Base-by-base conservation (phyloP, 2,888 invertebrate species). In the Drosophila aldrichi region DNA sequence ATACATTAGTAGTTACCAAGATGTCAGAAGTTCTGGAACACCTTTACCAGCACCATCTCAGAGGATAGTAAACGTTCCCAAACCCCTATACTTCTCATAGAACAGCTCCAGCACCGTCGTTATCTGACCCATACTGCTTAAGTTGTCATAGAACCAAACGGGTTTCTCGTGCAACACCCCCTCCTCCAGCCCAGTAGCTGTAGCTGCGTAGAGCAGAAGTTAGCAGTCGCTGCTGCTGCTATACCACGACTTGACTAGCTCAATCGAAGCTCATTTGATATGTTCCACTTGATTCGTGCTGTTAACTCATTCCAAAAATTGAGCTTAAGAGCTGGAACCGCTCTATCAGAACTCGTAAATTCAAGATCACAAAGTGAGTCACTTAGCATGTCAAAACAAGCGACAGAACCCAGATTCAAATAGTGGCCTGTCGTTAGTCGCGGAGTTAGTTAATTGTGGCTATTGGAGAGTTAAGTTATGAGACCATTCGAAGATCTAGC, bases 21-120 rank as follows among this genome's bases (percentile, higher is more conserved):
- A 72, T 91, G 85, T 2, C 90, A 85, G 71, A 93, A 93, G 57
- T 91, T 81, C 1, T 79, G 59, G 66, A 93, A 93, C 69, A 93
- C 93, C 66, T 92, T 92, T 5, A 93, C 90, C 43, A 93, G 59
- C 14, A 93, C 81, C 20, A 10, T 2, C 32, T 76, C 32, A 91
- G 38, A 1, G 89, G 81, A 18, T 92, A 78, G 52, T 90, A 92
- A 57, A 90, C 84, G 10, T 91, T 90, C 0, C 83, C 90, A 62
- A 90, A 90, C 0, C 74, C 69, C 89, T 91, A 67, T 84, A 88
- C 66, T 89, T 84, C 38, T 72, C 52, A 56, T 92, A 92, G 68
- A 88, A 0, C 82, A 62, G 6, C 5, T 89, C 74, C n/a, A 81
- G 63, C 0, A 86, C 44, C 8, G 82, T 56, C 5, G 80, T 75